Percentiles rank a stretch among this genome's conserved stretches.
These are phyloP conservation scores for Lemur catta DNA, from an alignment of 2,797 vertebrate species.

Conservation along the genomic window DNA sequence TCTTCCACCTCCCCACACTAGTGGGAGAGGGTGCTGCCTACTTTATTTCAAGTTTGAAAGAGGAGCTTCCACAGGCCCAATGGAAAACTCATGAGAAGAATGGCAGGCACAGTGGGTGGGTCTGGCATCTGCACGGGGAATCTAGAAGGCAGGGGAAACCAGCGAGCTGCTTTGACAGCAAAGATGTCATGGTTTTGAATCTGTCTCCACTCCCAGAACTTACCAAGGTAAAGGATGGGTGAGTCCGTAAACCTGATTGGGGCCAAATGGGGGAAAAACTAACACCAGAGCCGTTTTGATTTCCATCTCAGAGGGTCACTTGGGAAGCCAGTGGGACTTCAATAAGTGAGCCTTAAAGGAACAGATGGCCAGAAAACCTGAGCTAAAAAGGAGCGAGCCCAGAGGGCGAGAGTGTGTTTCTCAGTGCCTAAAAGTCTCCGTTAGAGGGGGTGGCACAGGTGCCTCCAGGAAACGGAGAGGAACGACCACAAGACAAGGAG, in stretches of 20 bases:
- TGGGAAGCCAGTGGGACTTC: background rate
- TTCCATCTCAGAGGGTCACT: background rate
- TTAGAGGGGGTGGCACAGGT: background rate
- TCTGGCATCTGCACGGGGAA: background rate
- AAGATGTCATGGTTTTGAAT: background rate
- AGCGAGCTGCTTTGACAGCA: background rate
- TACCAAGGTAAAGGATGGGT: background rate
- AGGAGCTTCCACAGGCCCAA: background rate
- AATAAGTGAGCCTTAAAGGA: background rate
- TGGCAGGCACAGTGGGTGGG: background rate
- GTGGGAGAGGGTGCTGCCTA: background rate
- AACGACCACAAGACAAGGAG: background rate
- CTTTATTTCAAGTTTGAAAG: background rate
- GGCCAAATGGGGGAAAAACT: background rate
- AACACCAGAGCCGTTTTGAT: background rate
- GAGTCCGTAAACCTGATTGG: background rate
- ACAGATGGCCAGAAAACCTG: background rate
- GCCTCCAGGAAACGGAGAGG: background rate
- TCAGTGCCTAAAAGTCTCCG: background rate
- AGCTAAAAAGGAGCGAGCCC: background rate
- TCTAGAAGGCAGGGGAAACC: background rate
- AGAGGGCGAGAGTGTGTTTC: background rate
- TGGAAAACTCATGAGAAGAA: background rate
- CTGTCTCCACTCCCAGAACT: background rate
- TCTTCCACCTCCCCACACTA: background rate